These are phyloP conservation scores for Drosophila sechellia DNA, from an alignment of 1,140 invertebrate species.

Conservation along the genomic window DNA sequence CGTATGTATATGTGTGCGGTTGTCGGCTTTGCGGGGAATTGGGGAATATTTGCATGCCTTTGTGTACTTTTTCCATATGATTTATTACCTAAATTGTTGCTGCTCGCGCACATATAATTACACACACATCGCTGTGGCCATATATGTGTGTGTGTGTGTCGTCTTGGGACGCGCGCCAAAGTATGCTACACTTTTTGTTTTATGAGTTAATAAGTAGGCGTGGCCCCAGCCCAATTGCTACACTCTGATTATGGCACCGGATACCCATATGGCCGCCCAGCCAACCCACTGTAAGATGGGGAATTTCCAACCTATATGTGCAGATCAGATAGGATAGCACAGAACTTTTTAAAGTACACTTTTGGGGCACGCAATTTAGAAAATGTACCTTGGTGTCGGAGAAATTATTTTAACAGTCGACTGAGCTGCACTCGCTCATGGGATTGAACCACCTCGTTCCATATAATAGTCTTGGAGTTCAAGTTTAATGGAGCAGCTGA, in stretches of 20 bases:
- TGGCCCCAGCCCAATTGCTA: constrained; percentile 40
- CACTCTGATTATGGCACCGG: constrained; percentile 25
- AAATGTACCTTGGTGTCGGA: constrained; percentile 24
- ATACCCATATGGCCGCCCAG: background rate
- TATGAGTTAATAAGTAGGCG: constrained; percentile 65
- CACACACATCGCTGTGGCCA: constrained; percentile 26
- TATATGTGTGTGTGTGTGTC: constrained; percentile 29
- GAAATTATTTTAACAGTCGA: constrained; percentile 32
- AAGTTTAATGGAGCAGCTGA: constrained; percentile 28
- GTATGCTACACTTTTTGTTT: constrained; percentile 76
- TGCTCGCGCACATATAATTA: constrained; percentile 65
- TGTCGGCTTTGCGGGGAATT: constrained; percentile 41
- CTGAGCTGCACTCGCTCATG: constrained; percentile 30
- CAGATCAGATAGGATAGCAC: constrained; percentile 43
- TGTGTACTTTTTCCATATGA: constrained; percentile 79
- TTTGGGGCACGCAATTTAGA: constrained; percentile 45
- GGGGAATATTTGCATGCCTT: constrained; percentile 76
- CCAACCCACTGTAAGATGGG: constrained; percentile 1
- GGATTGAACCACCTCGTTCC: constrained; percentile 2
- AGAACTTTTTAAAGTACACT: constrained; percentile 41
- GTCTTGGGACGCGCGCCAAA: constrained; percentile 62
- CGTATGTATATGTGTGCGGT: constrained; percentile 10
- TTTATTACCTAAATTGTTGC: constrained; percentile 79
- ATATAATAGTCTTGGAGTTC: constrained; percentile 15
- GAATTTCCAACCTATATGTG: constrained; percentile 17